Evolutionary conservation across 1,140 invertebrate genomes (phyloP).

Genomic region (Drosophila pachea): DNA sequence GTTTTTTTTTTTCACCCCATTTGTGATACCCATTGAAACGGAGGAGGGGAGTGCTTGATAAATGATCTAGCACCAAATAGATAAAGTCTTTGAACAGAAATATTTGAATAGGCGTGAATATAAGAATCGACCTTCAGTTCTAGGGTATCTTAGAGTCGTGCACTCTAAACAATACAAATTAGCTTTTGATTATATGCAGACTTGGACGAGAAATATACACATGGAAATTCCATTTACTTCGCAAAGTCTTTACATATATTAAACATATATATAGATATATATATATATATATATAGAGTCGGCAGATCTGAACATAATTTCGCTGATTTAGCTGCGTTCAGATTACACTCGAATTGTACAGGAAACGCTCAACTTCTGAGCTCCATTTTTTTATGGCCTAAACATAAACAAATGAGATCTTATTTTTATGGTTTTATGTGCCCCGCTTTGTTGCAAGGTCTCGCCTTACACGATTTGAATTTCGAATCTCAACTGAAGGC

Average conservation of each 20-base stretch:
- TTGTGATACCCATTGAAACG: neutral
- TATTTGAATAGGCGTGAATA: neutral
- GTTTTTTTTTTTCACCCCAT: constrained; percentile 44
- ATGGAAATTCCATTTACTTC: constrained; percentile 1
- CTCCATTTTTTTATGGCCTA: constrained; percentile 29
- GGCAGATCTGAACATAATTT: constrained; percentile 13
- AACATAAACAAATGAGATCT: constrained; percentile 32
- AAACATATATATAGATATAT: constrained; percentile 8
- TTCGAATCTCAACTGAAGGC: constrained; percentile 9
- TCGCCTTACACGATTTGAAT: constrained; percentile 38
- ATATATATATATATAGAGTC: constrained; percentile 1
- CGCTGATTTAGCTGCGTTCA: constrained; percentile 5
- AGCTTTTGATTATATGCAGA: constrained; percentile 61
- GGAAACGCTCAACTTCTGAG: constrained; percentile 31
- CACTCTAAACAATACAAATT: neutral
- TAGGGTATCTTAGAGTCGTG: neutral
- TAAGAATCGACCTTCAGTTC: neutral
- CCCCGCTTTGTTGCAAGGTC: constrained; percentile 15
- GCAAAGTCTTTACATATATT: constrained; percentile 7
- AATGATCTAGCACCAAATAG: neutral
- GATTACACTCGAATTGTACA: constrained; percentile 4
- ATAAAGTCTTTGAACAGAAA: neutral
- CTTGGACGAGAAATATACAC: constrained; percentile 36
- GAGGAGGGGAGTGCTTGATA: no score
- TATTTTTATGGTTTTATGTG: constrained; percentile 34